These are phyloP conservation scores for Ladona fulva DNA, from an alignment of 1,140 invertebrate genomes.

Conservation along the genomic window DNA sequence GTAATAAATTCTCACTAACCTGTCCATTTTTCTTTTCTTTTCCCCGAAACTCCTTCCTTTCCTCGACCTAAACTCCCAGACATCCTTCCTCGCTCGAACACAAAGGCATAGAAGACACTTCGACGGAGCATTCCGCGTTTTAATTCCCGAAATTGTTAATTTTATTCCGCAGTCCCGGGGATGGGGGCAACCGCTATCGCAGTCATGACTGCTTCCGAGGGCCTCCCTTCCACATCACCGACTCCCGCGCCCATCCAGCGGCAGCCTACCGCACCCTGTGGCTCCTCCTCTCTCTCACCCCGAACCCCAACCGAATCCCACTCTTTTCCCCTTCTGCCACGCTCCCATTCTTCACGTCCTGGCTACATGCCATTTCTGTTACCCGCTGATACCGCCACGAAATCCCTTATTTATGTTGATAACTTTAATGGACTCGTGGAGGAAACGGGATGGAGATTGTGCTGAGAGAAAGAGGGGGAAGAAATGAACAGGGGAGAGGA, in stretches of 20 bases:
- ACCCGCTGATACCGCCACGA: neutral
- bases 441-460: neutral
- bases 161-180: neutral
- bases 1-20: too few relatives aligned
- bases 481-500: too few relatives aligned
- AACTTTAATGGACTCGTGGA: conserved; percentile 5
- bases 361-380: conserved; percentile 1
- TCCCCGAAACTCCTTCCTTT: too few relatives aligned
- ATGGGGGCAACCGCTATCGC: neutral
- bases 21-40: too few relatives aligned
- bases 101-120: too few relatives aligned
- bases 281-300: neutral
- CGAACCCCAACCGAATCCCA: neutral
- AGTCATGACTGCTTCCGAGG: too few relatives aligned
- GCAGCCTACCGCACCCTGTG: neutral
- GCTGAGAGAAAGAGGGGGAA: too few relatives aligned
- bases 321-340: neutral
- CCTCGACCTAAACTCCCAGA: too few relatives aligned
- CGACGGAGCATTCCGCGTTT: too few relatives aligned
- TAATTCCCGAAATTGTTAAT: neutral
- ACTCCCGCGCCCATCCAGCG: too few relatives aligned
- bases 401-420: conserved; percentile 6
- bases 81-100: too few relatives aligned
- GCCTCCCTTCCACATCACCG: too few relatives aligned
- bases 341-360: neutral